These are phyloP conservation scores for Penaeus monodon DNA, from an alignment of 2,888 invertebrate genomes.

Conservation along the genomic window DNA sequence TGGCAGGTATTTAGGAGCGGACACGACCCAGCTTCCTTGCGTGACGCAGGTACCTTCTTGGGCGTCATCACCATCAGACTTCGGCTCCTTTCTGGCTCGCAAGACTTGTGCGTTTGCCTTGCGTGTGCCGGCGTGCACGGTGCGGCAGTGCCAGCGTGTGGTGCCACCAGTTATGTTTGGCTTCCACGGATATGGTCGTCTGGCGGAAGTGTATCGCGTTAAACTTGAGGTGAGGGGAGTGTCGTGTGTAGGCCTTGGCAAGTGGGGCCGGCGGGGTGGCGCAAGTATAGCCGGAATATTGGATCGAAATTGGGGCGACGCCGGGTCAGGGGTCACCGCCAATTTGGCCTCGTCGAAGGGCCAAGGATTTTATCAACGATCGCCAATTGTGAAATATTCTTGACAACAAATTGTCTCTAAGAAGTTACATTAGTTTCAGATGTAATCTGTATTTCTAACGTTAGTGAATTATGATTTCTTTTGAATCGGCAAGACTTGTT, in stretches of 20 bases:
- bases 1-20: conserved; percentile 42
- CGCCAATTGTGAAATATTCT: background rate
- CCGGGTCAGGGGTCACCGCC: background rate
- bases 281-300: background rate
- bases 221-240: conserved; percentile 38
- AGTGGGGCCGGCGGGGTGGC: background rate
- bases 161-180: conserved; percentile 31
- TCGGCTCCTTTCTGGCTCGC: conserved; percentile 9
- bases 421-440: too few relatives aligned
- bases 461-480: too few relatives aligned
- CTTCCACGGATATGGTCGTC: conserved; percentile 36
- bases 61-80: background rate
- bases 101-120: background rate
- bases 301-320: background rate
- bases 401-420: too few relatives aligned
- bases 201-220: conserved; percentile 41
- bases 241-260: background rate
- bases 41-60: conserved; percentile 29
- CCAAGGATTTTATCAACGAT: background rate
- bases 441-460: too few relatives aligned
- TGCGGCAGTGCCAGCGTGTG: conserved; percentile 5
- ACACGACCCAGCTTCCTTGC: background rate
- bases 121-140: background rate
- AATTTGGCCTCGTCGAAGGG: background rate
- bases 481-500: too few relatives aligned